Evolutionary conservation across 2,888 invertebrate genomes (phyloP).

Genomic region (Sinelater perroti): DNA sequence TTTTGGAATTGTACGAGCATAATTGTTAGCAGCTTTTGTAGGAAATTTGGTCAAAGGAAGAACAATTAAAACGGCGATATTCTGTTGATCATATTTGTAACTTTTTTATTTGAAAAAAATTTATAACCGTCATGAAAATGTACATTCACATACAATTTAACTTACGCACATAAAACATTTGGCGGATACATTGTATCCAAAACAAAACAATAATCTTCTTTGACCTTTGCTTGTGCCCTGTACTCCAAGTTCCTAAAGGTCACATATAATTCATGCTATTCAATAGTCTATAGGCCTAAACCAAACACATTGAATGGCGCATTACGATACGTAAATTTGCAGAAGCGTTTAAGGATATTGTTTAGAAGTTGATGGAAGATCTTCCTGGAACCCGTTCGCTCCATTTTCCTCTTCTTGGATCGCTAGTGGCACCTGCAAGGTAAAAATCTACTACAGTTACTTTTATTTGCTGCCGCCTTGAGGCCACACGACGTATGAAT

Average conservation of each 20-base stretch:
- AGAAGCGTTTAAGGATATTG: constrained; percentile 52
- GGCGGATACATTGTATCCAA: constrained; percentile 13
- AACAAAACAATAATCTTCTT: constrained; percentile 10
- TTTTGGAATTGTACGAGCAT: constrained; percentile 6
- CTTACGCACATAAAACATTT: constrained; percentile 16
- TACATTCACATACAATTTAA: constrained; percentile 30
- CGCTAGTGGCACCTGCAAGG: constrained; percentile 57
- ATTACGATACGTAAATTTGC: constrained; percentile 6
- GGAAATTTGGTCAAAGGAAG: too few species aligned
- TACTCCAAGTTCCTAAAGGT: not conserved
- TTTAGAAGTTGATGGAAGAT: constrained; percentile 60
- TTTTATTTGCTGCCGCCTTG: not conserved
- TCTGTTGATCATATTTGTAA: too few species aligned
- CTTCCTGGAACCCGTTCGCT: constrained; percentile 58
- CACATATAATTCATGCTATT: constrained; percentile 13
- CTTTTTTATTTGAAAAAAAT: too few species aligned
- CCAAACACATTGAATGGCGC: constrained; percentile 10
- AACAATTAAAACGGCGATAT: too few species aligned
- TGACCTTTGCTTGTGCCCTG: not conserved
- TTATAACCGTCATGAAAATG: too few species aligned
- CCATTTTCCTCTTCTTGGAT: constrained; percentile 57
- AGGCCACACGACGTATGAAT: not conserved
- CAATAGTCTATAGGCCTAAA: constrained; percentile 22
- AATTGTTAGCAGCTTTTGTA: too few species aligned
- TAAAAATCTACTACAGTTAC: constrained; percentile 19